These are phyloP conservation scores for Nephrotoma guestfalica DNA, from an alignment of 2,888 invertebrate species.

Conservation along the genomic window DNA sequence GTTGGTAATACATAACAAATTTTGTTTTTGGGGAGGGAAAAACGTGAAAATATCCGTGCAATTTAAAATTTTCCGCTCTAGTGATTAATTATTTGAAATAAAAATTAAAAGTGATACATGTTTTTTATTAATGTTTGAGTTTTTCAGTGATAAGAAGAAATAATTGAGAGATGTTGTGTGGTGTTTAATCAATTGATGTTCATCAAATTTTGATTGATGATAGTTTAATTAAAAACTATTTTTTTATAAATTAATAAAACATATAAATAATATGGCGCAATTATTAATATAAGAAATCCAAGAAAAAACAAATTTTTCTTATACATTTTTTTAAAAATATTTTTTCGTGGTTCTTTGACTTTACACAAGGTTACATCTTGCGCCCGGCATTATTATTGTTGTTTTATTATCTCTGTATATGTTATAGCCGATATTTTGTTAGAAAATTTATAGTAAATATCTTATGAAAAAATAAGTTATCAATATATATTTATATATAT, in stretches of 20 bases:
- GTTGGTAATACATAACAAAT: neutral
- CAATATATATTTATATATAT: no score
- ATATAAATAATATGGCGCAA: neutral
- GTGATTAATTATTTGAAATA: neutral
- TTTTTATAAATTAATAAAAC: neutral
- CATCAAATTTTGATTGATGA: neutral
- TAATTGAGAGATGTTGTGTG: neutral
- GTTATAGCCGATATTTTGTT: neutral
- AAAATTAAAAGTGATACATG: neutral
- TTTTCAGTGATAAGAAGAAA: neutral
- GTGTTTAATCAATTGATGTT: neutral
- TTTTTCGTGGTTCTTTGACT: constrained; percentile 4
- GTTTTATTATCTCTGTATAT: neutral
- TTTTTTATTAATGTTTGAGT: neutral
- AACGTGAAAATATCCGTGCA: neutral
- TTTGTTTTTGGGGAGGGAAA: neutral
- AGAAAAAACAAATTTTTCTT: neutral
- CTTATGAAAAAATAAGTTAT: neutral
- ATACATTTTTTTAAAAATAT: neutral
- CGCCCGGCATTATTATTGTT: constrained; percentile 1
- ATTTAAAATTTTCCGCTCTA: neutral
- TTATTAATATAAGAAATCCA: neutral
- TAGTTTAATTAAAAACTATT: neutral
- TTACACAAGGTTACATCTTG: constrained; percentile 5
- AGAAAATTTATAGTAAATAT: neutral